Evolutionary conservation across 2,797 vertebrate genomes (phyloP), one percentile per base, ranked within the genome.

Genomic region (Myotis vivesi): DNA sequence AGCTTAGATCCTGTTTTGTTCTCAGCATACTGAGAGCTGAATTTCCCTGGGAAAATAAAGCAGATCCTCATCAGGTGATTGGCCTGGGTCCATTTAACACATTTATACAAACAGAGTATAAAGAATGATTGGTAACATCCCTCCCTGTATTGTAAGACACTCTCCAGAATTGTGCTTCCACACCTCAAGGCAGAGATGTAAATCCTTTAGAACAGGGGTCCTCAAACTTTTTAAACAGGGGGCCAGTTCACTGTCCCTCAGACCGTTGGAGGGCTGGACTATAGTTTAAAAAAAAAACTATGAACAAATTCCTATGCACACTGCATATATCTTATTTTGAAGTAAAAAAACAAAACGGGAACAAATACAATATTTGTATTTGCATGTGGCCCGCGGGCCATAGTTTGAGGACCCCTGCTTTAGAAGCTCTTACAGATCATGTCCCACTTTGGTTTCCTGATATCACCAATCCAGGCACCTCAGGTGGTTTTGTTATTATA

Each of bases 71-170:
- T 1, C 15, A 49, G 53, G 25, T 23, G 62, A n/a, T 1, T 41
- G 1, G 0, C 5, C 55, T 12, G 64, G 1, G 28, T 38, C 41
- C 76, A 1, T 53, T 44, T 46, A 17, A 28, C 2, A 0, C 33
- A 12, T 8, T 76, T 51, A 44, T 33, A 6, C 12, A 20, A 57
- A 1, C 15, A 13, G 71, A 23, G 3, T 9, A 0, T 11, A 5
- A 20, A 51, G 79, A n/a, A 7, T 2, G 16, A 7, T 1, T 2
- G 20, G n/a, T 25, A 8, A 13, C 8, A 6, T 5, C 28, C 51
- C 28, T 8, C 13, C 10, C 53, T 55, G 6, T 3, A 1, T 13
- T 8, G 16, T 10, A 41, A 66, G 68, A 36, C 1, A 3, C 8
- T 33, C 9, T 22, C 38, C 62, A 49, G 51, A 19, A 17, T 1